Base-by-base conservation (phyloP, 2,797 vertebrate species). In the Molossus molossus region DNA sequence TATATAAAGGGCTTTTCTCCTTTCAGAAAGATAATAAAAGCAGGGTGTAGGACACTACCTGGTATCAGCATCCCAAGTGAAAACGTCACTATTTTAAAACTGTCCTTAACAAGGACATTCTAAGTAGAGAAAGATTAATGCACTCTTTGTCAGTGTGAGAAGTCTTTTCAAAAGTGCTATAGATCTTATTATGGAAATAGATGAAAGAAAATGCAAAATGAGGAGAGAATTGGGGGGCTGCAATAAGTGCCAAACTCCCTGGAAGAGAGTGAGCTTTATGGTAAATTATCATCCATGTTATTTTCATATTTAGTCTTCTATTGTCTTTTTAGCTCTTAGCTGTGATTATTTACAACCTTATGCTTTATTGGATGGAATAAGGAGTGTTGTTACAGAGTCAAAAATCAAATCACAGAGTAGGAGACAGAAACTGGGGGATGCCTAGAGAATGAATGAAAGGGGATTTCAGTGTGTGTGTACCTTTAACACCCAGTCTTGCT, bases 1-100 rank as follows among this genome's bases (percentile, higher is more conserved):
- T 60, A 60, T 81, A 75, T 67, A 88, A 94, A 96, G 57, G 12
- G 17, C 1, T 94, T 94, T 87, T 95, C 45, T 97, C 94, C 29
- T 40, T 92, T 81, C 7, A 81, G 6, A 84, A 95, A 75, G 85
- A 95, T 97, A 91, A 95, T 97, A 91, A 96, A 97, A 97, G 58
- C 23, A 94, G 18, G 15, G 60, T 79, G 60, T 79, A 85, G 62
- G 69, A 90, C 7, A 13, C 95, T 92, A 95, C 95, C 21, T 97
- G 2, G 23, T 62, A 90, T 12, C 6, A 70, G 7, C 15, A 91
- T 87, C 69, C 60, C 53, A 91, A 91, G 72, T 93, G 8, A 92
- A 98, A 96, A 89, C 62, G 92, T 84, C 18, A 50, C 96, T 69
- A 72, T 96, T 96, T 96, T 84, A 94, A 82, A 62, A 87, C 57